Conservation (phyloP, 2,113 vertebrate species). For the Amphiprion ocellaris region DNA sequence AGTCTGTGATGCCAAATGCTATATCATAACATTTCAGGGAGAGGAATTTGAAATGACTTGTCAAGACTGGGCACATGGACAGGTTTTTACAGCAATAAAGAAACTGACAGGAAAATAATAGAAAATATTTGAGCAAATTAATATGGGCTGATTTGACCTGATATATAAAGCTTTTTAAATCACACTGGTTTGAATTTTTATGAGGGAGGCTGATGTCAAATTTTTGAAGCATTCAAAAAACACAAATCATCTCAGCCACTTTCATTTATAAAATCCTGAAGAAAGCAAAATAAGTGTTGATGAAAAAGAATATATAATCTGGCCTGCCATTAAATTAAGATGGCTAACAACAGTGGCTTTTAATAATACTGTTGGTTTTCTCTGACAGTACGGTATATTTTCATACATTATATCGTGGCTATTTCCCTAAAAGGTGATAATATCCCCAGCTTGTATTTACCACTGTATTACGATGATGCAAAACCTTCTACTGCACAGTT, state of each 20-base stretch:
- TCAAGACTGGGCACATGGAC: slow-evolving; percentile 61
- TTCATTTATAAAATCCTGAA: slow-evolving; percentile 3
- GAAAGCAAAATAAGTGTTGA: slow-evolving; percentile 5
- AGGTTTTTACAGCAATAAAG: slow-evolving; percentile 51
- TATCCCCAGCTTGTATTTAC: too few species aligned
- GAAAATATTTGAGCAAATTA: slow-evolving; percentile 41
- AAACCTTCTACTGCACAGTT: too few species aligned
- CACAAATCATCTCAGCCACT: slow-evolving; percentile 17
- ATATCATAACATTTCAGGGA: slow-evolving; percentile 72
- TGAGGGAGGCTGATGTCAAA: slow-evolving; percentile 11
- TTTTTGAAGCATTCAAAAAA: slow-evolving; percentile 28
- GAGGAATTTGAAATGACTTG: slow-evolving; percentile 69
- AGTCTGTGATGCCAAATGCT: slow-evolving; percentile 69
- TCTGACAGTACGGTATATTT: too few species aligned
- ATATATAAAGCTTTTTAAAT: slow-evolving; percentile 32
- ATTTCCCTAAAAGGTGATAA: too few species aligned
- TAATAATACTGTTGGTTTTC: neutral
- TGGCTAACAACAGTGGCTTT: too few species aligned
- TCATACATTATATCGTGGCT: too few species aligned
- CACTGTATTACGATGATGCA: too few species aligned
- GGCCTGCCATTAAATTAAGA: neutral
- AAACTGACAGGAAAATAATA: slow-evolving; percentile 49
- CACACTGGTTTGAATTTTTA: slow-evolving; percentile 9
- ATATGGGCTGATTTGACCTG: slow-evolving; percentile 39
- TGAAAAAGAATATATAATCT: neutral